A percentile compares a stretch with the other conserved stretches of the same genome.
These are phyloP conservation scores for Nothura maculosa DNA, from an alignment of 2,797 vertebrate species.

Conservation along the genomic window DNA sequence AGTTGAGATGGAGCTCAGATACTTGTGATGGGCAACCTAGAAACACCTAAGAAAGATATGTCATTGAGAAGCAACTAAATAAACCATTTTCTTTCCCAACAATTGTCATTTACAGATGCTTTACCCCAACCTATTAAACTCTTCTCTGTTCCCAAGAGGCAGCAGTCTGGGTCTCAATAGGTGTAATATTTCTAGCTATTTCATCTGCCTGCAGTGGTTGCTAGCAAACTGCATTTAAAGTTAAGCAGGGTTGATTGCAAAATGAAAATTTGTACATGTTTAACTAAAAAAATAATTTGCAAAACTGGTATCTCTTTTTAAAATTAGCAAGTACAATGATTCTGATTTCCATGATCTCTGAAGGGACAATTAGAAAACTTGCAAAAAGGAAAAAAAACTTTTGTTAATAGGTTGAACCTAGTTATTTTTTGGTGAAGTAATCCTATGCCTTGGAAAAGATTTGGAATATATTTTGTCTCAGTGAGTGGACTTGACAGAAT, in stretches of 20 bases:
- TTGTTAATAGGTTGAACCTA: background rate
- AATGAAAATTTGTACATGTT: background rate
- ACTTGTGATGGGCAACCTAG: slow-evolving; percentile 47
- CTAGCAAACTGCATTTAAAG: background rate
- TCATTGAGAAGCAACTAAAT: slow-evolving; percentile 52
- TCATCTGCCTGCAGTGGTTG: background rate
- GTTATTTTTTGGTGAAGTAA: background rate
- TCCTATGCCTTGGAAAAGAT: background rate
- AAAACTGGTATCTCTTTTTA: background rate
- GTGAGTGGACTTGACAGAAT: background rate
- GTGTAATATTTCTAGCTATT: background rate
- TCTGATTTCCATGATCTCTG: background rate
- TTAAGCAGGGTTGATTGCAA: background rate
- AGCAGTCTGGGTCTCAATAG: background rate
- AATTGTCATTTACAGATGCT: background rate
- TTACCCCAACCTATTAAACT: background rate
- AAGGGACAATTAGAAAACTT: background rate
- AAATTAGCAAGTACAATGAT: background rate
- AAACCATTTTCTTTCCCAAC: slow-evolving; percentile 25
- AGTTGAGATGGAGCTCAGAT: slow-evolving; percentile 61
- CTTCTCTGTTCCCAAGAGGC: background rate
- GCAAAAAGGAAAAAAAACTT: background rate
- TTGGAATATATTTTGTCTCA: background rate
- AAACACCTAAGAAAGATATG: slow-evolving; percentile 50
- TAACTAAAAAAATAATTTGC: background rate